These are phyloP conservation scores for Drosophila neotestacea DNA, from an alignment of 2,888 invertebrate genomes.

Conservation along the genomic window DNA sequence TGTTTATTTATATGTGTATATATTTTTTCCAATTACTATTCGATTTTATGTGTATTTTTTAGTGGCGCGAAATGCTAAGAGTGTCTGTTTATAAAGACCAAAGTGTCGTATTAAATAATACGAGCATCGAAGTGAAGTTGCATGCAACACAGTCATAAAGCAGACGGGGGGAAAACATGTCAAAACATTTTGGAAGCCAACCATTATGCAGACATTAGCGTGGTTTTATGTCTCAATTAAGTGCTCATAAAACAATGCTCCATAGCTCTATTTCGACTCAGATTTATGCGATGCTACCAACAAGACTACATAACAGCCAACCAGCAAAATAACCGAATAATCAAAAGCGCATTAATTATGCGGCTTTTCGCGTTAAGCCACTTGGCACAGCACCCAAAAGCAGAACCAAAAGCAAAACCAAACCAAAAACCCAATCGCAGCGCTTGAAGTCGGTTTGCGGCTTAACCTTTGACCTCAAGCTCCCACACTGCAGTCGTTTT, in stretches of 20 bases:
- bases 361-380: slow-evolving; percentile 42
- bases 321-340: slow-evolving; percentile 25
- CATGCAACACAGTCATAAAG: slow-evolving; percentile 11
- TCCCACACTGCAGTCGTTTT: slow-evolving; percentile 11
- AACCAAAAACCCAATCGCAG: slow-evolving; percentile 32
- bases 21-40: slow-evolving; percentile 26
- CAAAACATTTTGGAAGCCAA: slow-evolving; percentile 43
- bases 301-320: background rate
- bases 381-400: slow-evolving; percentile 27
- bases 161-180: slow-evolving; percentile 29
- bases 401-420: slow-evolving; percentile 19
- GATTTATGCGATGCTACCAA: slow-evolving; percentile 35
- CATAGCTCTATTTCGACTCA: slow-evolving; percentile 21
- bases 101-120: slow-evolving; percentile 26
- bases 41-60: slow-evolving; percentile 35
- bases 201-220: slow-evolving; percentile 62
- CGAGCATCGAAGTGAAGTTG: slow-evolving; percentile 11
- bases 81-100: slow-evolving; percentile 27
- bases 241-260: slow-evolving; percentile 59
- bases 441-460: slow-evolving; percentile 47
- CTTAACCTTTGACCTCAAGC: slow-evolving; percentile 15
- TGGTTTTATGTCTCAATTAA: slow-evolving; percentile 68
- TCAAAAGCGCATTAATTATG: slow-evolving; percentile 72
- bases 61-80: slow-evolving; percentile 47
- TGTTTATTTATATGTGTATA: slow-evolving; percentile 11